Percentiles rank a stretch among this genome's conserved stretches.
Conservation (phyloP, 2,113 vertebrate species). For the Maccullochella peelii region DNA sequence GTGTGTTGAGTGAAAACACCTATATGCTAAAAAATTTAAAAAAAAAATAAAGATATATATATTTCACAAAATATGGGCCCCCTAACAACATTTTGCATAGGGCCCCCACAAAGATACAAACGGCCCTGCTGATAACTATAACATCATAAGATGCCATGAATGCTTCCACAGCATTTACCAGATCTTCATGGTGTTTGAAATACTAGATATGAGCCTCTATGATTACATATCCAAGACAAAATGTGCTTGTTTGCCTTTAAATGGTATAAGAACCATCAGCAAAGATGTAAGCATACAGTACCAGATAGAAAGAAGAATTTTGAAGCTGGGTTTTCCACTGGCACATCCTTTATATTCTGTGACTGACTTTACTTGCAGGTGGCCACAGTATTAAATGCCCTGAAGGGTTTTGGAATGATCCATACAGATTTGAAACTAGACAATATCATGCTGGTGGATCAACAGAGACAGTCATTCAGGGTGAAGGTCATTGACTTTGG, state of each 20-base stretch:
- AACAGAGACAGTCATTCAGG: conserved; percentile 2
- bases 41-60: no score
- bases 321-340: background rate
- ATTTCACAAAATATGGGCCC: no score
- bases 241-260: background rate
- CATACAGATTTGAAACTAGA: conserved; percentile 3
- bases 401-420: conserved; percentile 6
- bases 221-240: background rate
- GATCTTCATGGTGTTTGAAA: conserved; percentile 20
- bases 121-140: background rate
- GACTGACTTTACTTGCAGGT: background rate
- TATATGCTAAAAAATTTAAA: no score
- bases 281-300: conserved; percentile 1
- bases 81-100: no score
- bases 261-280: conserved; percentile 5
- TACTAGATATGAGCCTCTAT: conserved; percentile 2
- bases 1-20: no score
- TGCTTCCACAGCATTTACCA: background rate
- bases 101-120: no score
- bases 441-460: conserved; percentile 18
- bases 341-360: background rate
- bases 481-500: conserved; percentile 18
- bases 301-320: background rate
- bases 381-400: background rate
- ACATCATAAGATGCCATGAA: conserved; percentile 6